A percentile compares a stretch with the other conserved stretches of the same genome.
Conservation (phyloP, 1,140 invertebrate species). For the Arctopsyche grandis region DNA sequence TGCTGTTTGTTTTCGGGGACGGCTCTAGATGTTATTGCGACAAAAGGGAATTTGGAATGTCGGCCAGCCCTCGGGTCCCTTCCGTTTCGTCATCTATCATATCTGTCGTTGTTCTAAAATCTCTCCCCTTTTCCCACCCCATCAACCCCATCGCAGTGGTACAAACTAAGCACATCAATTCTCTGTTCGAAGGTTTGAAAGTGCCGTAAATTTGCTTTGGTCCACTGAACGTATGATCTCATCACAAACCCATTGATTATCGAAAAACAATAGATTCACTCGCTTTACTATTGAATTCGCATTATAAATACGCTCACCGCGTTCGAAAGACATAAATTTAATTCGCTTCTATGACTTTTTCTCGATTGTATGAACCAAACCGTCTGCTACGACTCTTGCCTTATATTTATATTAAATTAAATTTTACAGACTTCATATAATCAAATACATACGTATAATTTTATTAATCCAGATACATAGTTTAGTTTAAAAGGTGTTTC, state of each 20-base stretch:
- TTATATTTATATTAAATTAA: too few species aligned
- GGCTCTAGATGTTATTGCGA: neutral
- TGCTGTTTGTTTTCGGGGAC: neutral
- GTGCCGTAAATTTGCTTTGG: slow-evolving; percentile 24
- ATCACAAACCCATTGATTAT: neutral
- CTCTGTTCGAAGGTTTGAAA: neutral
- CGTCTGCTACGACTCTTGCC: too few species aligned
- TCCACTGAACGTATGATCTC: slow-evolving; percentile 4
- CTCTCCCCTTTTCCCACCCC: neutral
- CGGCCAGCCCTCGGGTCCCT: neutral
- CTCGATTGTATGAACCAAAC: too few species aligned
- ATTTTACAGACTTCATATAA: too few species aligned
- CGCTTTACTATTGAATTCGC: neutral
- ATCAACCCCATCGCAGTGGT: neutral
- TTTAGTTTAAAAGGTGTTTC: too few species aligned
- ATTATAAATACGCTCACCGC: too few species aligned
- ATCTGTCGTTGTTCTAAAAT: slow-evolving; percentile 9
- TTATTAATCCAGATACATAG: too few species aligned
- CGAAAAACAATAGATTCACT: slow-evolving; percentile 13
- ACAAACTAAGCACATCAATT: slow-evolving; percentile 13
- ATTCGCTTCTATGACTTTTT: too few species aligned
- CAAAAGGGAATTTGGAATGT: slow-evolving; percentile 19
- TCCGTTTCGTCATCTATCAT: slow-evolving; percentile 23
- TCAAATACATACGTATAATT: too few species aligned
- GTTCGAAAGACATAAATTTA: too few species aligned